A percentile compares a stretch with the other conserved stretches of the same genome.
These are phyloP conservation scores for Drosophila takahashii DNA, from an alignment of 1,140 invertebrate genomes.

Conservation along the genomic window DNA sequence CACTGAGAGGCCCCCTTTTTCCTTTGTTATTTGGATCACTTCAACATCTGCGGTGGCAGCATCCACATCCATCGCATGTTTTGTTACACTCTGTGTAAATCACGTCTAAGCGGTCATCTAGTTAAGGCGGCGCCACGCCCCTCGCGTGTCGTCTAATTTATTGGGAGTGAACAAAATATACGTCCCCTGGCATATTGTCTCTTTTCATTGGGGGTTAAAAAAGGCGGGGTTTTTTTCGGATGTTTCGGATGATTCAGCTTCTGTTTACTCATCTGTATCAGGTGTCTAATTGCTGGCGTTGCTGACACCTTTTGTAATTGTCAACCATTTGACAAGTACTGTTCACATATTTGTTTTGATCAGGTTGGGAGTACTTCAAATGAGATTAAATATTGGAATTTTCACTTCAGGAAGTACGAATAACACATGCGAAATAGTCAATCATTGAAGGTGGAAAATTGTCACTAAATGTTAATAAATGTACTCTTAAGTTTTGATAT, in stretches of 20 bases:
- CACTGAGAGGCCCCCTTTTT: background rate
- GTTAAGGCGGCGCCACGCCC: constrained; percentile 6
- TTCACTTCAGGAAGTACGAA: background rate
- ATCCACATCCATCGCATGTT: constrained; percentile 55
- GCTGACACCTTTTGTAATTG: constrained; percentile 16
- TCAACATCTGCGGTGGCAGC: constrained; percentile 17
- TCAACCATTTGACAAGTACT: constrained; percentile 13
- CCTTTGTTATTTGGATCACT: constrained; percentile 21
- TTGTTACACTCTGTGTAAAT: constrained; percentile 60
- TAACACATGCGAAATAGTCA: background rate
- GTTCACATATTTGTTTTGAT: constrained; percentile 2
- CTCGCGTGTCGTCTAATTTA: constrained; percentile 51
- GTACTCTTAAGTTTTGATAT: background rate
- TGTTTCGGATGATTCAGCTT: constrained; percentile 15
- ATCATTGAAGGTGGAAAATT: too few species aligned
- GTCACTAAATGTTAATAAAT: background rate
- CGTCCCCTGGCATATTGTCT: background rate
- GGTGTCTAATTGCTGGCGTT: constrained; percentile 31
- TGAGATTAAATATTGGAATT: background rate
- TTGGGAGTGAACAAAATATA: background rate
- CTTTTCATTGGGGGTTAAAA: background rate
- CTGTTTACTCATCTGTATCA: constrained; percentile 23
- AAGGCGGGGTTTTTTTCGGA: background rate
- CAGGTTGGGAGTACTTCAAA: background rate
- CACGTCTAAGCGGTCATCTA: constrained; percentile 52